Conservation (phyloP, 1,140 invertebrate genomes). For the Diuraphis noxia region DNA sequence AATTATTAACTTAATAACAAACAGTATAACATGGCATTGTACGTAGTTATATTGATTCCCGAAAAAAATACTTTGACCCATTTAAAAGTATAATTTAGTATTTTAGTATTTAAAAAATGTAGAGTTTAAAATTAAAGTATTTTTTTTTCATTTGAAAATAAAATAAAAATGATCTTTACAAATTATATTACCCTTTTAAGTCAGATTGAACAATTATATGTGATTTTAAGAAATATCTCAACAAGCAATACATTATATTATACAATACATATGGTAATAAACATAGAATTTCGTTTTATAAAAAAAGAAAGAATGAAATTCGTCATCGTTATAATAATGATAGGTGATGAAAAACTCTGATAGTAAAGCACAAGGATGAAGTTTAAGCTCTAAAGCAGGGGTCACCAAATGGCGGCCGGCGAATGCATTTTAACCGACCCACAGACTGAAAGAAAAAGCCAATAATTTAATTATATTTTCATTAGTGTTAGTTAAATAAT, state of each 20-base stretch:
- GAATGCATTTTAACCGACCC: no score
- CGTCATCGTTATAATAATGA: background rate
- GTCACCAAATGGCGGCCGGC: no score
- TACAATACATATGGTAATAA: no score
- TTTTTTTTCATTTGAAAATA: background rate
- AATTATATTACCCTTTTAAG: background rate
- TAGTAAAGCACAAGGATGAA: background rate
- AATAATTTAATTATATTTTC: no score
- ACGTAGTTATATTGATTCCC: background rate
- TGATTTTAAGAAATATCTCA: background rate
- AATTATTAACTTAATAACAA: background rate
- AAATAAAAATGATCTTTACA: background rate
- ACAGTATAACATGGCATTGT: background rate
- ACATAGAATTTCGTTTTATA: background rate
- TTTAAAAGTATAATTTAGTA: background rate
- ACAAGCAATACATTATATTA: background rate
- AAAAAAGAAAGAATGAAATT: background rate
- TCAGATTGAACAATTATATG: background rate
- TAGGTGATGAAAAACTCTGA: background rate
- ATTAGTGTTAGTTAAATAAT: no score
- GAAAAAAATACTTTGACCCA: background rate
- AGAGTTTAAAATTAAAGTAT: background rate
- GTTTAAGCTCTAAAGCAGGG: conserved; percentile 1
- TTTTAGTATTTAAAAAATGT: no score
- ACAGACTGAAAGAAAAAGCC: no score